Percentiles rank a stretch among this genome's conserved stretches.
Conservation (phyloP, 2,797 vertebrate genomes). For the Threskiornis aethiopicus region DNA sequence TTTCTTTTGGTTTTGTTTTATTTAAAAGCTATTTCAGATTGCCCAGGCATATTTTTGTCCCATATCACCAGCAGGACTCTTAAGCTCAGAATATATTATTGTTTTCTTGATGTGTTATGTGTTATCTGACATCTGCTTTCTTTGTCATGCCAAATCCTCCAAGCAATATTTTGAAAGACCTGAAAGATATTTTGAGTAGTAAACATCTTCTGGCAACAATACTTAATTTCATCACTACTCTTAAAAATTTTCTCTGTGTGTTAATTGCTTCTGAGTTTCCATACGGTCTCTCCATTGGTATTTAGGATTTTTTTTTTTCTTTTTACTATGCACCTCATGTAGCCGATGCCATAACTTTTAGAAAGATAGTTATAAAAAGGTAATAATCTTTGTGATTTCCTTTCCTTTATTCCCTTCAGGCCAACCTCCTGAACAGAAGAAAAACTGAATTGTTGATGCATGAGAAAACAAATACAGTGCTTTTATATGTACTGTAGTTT, state of each 20-base stretch:
- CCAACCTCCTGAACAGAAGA: constrained; percentile 46
- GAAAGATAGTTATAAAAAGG: constrained; percentile 63
- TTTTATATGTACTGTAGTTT: constrained; percentile 45
- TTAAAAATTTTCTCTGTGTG: constrained; percentile 60
- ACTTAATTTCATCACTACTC: constrained; percentile 69
- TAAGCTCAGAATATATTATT: constrained; percentile 52
- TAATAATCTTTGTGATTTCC: constrained; percentile 64
- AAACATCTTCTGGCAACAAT: constrained; percentile 66
- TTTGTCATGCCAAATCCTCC: constrained; percentile 60
- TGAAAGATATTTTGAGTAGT: constrained; percentile 59
- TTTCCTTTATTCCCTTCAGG: constrained; percentile 37
- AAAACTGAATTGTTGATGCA: constrained; percentile 47
- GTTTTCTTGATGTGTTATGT: constrained; percentile 56
- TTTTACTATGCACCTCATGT: constrained; percentile 44
- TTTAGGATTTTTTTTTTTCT: neutral
- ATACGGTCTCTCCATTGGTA: constrained; percentile 40
- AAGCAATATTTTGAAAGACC: constrained; percentile 61
- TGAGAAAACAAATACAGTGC: constrained; percentile 55
- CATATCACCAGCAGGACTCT: constrained; percentile 53
- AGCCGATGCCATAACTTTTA: constrained; percentile 47
- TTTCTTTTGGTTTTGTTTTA: constrained; percentile 29
- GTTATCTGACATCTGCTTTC: constrained; percentile 64
- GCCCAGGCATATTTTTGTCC: constrained; percentile 45
- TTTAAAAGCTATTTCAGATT: constrained; percentile 48
- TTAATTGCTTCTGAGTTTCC: constrained; percentile 58